phyloP scores from a whole-genome alignment of 2,113 vertebrate species.

The Alosa alosa region DNA sequence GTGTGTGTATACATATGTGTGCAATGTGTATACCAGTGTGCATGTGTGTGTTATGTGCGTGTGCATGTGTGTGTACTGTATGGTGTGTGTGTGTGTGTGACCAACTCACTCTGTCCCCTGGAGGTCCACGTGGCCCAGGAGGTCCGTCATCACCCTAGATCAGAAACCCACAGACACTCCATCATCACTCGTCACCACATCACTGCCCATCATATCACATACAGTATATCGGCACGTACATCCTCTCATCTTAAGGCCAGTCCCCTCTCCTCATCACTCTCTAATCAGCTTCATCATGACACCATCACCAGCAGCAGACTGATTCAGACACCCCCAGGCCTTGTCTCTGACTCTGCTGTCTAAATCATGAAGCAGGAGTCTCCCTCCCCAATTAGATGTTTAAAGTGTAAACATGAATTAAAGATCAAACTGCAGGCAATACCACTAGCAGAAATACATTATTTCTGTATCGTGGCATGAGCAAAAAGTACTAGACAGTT shows the following conservation, averaged over 20 bases:
- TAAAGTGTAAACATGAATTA: neutral
- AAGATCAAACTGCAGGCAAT: neutral
- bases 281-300: neutral
- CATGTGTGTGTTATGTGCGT: neutral
- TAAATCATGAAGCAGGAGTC: neutral
- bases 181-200: neutral
- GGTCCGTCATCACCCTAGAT: slow-evolving; percentile 70
- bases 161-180: slow-evolving; percentile 10
- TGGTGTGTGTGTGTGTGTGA: neutral
- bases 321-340: neutral
- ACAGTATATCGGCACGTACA: neutral
- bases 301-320: neutral
- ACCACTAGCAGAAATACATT: neutral
- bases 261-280: neutral
- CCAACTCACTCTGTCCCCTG: slow-evolving; percentile 69
- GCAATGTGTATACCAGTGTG: neutral
- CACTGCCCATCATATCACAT: neutral
- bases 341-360: neutral
- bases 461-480: neutral
- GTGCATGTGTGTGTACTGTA: neutral
- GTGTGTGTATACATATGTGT: neutral
- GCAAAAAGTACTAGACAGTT: neutral
- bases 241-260: neutral
- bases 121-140: slow-evolving; percentile 71
- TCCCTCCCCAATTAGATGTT: neutral